Percentiles rank a stretch among this genome's conserved stretches.
Evolutionary conservation across 2,113 vertebrate species (phyloP).

Genomic region (Emydura subglobosa): DNA sequence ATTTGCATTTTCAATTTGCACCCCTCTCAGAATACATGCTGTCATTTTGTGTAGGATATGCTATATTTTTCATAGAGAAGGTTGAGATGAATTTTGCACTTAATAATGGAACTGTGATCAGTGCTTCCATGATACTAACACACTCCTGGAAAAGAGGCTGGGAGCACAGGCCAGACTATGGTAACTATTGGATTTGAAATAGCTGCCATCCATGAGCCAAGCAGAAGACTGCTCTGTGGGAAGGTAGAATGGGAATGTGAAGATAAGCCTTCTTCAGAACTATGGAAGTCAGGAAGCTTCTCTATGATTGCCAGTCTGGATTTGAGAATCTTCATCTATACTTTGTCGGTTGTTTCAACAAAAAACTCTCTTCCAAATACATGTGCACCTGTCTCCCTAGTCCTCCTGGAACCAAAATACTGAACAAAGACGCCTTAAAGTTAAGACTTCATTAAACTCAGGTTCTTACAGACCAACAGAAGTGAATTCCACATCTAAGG

Average conservation of each 20-base stretch:
- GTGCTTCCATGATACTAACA: not conserved
- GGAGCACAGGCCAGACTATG: constrained; percentile 5
- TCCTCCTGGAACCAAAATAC: too few species aligned
- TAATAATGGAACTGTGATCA: not conserved
- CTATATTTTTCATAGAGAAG: constrained; percentile 34
- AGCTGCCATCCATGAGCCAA: not conserved
- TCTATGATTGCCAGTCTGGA: not conserved
- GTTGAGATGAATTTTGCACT: not conserved
- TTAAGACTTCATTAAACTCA: not conserved
- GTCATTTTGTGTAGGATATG: not conserved
- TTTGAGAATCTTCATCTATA: not conserved
- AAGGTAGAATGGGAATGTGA: not conserved
- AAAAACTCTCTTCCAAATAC: not conserved
- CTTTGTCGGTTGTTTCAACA: not conserved
- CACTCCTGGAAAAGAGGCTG: not conserved
- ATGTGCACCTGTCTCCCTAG: not conserved
- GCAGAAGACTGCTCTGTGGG: not conserved
- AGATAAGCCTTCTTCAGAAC: not conserved
- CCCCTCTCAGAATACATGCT: not conserved
- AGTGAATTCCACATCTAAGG: not conserved
- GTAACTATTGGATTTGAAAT: constrained; percentile 12
- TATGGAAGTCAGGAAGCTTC: constrained; percentile 17
- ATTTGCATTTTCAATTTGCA: not conserved
- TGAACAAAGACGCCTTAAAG: not conserved
- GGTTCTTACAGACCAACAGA: not conserved